A percentile compares a stretch with the other conserved stretches of the same genome.
Evolutionary conservation across 2,113 vertebrate species (phyloP).

Genomic region (Stegostoma tigrinum): DNA sequence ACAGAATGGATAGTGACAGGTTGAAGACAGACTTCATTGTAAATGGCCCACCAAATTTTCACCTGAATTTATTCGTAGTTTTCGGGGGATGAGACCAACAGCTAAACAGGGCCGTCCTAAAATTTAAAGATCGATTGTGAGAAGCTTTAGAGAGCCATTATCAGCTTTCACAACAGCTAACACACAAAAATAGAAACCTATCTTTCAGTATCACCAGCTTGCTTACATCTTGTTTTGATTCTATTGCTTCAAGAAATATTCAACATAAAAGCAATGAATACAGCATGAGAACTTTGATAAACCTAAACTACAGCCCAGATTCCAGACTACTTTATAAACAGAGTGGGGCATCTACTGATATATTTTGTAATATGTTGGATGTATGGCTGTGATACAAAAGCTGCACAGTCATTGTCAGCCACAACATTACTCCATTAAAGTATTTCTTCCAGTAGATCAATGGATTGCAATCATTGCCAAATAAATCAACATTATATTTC

Average conservation of each 20-base stretch:
- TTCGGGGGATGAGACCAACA: background rate
- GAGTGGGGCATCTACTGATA: background rate
- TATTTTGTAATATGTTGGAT: background rate
- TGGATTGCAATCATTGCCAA: background rate
- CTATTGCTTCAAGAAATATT: background rate
- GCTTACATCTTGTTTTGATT: background rate
- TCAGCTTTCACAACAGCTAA: background rate
- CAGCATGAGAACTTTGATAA: background rate
- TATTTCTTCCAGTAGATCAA: background rate
- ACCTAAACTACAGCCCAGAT: background rate
- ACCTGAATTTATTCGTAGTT: background rate
- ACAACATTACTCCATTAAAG: background rate
- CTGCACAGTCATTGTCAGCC: background rate
- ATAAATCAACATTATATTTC: background rate
- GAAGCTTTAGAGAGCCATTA: background rate
- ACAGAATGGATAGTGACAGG: background rate
- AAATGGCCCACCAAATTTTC: background rate
- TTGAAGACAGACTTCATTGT: background rate
- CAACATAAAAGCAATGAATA: no score
- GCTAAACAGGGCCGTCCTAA: background rate
- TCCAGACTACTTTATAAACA: background rate
- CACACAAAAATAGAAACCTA: background rate
- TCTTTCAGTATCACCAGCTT: background rate
- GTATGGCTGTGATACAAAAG: background rate
- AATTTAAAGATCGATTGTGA: background rate